Conservation (phyloP, 2,888 invertebrate genomes). For the Xanthia togata region DNA sequence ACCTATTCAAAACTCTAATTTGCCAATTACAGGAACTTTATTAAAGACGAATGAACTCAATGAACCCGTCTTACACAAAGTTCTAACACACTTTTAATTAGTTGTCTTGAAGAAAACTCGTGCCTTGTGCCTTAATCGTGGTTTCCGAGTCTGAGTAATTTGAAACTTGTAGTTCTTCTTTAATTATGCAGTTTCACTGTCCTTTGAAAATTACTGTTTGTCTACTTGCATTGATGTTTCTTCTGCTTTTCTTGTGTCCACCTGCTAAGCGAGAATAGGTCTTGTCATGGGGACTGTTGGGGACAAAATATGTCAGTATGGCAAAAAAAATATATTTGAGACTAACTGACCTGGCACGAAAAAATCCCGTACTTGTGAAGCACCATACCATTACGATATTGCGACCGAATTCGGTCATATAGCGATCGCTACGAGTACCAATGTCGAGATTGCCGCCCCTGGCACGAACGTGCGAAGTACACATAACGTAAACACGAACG, state of each 20-base stretch:
- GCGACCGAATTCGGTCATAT: no score
- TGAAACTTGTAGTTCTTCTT: constrained; percentile 36
- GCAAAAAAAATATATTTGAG: neutral
- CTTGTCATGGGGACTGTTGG: neutral
- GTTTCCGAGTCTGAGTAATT: constrained; percentile 29
- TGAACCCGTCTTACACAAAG: constrained; percentile 20
- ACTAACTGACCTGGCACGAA: no score
- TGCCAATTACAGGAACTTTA: constrained; percentile 26
- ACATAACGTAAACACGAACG: neutral
- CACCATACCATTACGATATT: no score
- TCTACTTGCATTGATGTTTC: neutral
- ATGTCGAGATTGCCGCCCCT: no score
- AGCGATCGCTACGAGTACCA: no score
- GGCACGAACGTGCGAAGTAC: no score
- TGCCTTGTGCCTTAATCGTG: constrained; percentile 6
- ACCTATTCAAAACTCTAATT: neutral
- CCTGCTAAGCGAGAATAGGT: neutral
- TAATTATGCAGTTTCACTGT: constrained; percentile 22
- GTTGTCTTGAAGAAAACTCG: constrained; percentile 23
- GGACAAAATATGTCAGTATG: neutral
- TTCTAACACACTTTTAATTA: constrained; percentile 49
- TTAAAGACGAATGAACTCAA: constrained; percentile 21
- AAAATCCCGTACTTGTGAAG: no score
- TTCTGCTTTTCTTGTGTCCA: neutral
- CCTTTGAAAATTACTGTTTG: constrained; percentile 15